Evolutionary conservation across 2,888 invertebrate species (phyloP).

Genomic region (Ptychoptera contaminata): DNA sequence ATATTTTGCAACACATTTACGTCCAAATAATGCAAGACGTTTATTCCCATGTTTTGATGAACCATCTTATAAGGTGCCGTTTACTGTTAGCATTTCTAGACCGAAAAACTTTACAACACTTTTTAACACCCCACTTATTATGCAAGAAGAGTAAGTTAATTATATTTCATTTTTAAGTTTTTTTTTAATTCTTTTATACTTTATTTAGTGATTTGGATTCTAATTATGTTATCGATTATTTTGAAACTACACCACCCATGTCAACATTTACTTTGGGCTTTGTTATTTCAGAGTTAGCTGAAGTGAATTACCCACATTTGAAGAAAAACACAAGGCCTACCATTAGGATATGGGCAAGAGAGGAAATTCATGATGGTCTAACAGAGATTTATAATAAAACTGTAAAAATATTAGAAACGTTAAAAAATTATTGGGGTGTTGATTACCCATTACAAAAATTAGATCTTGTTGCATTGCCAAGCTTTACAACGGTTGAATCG

Average conservation of each 20-base stretch:
- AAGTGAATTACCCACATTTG: conserved; percentile 11
- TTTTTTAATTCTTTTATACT: background rate
- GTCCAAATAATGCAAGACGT: conserved; percentile 56
- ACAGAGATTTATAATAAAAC: conserved; percentile 41
- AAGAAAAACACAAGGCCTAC: conserved; percentile 15
- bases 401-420: conserved; percentile 37
- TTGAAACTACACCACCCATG: conserved; percentile 56
- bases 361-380: conserved; percentile 31
- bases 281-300: conserved; percentile 48
- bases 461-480: conserved; percentile 58
- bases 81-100: conserved; percentile 44
- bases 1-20: conserved; percentile 51
- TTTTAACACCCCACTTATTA: conserved; percentile 46
- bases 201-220: conserved; percentile 16
- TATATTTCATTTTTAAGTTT: conserved; percentile 3
- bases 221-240: conserved; percentile 49
- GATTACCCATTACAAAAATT: conserved; percentile 49
- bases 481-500: conserved; percentile 51
- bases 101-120: conserved; percentile 40
- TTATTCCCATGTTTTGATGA: conserved; percentile 74
- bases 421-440: conserved; percentile 47
- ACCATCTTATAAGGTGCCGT: conserved; percentile 57
- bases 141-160: conserved; percentile 37
- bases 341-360: conserved; percentile 32
- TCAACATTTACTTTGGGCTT: conserved; percentile 61